phyloP scores from a whole-genome alignment of 2,113 vertebrate genomes.

The Crotalus viridis region DNA sequence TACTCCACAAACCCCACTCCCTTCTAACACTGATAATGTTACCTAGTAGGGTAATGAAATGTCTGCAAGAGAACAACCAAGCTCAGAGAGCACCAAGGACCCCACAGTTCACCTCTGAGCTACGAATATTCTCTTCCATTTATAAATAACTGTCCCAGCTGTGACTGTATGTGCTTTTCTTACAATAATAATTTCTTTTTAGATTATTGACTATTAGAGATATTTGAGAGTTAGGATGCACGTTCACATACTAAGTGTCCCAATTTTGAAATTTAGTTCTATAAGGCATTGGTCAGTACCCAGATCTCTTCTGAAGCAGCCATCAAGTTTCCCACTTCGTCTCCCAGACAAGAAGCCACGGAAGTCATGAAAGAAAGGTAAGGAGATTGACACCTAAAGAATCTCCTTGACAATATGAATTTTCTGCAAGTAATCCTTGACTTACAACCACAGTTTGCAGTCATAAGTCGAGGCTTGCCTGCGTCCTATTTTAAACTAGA shows the following conservation, averaged over 20 bases:
- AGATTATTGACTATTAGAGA: constrained; percentile 8
- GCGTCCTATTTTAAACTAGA: not conserved
- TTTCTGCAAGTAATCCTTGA: not conserved
- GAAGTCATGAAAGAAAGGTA: constrained; percentile 35
- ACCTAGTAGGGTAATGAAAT: not conserved
- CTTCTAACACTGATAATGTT: not conserved
- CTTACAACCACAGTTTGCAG: too few species aligned
- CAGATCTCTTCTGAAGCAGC: constrained; percentile 24
- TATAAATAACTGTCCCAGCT: not conserved
- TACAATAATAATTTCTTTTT: constrained; percentile 24
- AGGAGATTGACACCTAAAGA: constrained; percentile 9
- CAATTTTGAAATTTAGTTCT: constrained; percentile 40
- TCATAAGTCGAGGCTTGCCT: too few species aligned
- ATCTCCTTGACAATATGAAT: not conserved
- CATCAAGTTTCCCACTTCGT: constrained; percentile 43
- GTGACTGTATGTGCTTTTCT: not conserved
- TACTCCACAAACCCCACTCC: not conserved
- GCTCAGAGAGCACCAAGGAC: not conserved
- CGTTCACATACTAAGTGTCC: constrained; percentile 19
- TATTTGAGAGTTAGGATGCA: constrained; percentile 8
- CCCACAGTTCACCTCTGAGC: not conserved
- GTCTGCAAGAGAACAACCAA: not conserved
- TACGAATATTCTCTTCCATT: not conserved
- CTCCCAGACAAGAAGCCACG: constrained; percentile 35
- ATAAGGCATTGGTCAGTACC: constrained; percentile 14